phyloP scores from a whole-genome alignment of 1,140 invertebrate genomes.

The Heterodera schachtii region DNA sequence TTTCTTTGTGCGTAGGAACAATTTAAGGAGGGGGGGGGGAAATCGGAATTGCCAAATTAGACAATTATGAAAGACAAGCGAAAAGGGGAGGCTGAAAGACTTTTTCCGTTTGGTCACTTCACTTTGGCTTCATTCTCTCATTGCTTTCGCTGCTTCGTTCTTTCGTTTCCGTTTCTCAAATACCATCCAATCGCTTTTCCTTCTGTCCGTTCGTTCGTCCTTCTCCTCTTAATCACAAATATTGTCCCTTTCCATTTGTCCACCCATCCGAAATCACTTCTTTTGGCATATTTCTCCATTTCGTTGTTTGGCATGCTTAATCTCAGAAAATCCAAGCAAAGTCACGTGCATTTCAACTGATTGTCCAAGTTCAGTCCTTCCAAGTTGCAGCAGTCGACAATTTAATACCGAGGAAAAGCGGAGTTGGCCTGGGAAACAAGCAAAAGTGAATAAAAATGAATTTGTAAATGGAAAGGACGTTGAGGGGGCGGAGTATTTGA shows the following conservation, averaged over 20 bases:
- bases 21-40: background rate
- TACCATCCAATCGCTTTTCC: background rate
- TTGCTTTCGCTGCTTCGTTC: background rate
- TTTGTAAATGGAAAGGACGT: too few species aligned
- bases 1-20: background rate
- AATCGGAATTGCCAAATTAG: background rate
- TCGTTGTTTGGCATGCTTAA: background rate
- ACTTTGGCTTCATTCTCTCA: background rate
- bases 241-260: background rate
- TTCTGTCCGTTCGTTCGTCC: too few species aligned
- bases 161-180: background rate
- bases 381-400: background rate
- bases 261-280: background rate
- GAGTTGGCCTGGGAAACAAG: background rate
- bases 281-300: background rate
- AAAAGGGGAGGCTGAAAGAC: too few species aligned
- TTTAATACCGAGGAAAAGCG: background rate
- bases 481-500: background rate
- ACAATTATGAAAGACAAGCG: too few species aligned
- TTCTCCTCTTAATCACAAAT: too few species aligned
- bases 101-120: too few species aligned
- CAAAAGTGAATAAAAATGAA: too few species aligned
- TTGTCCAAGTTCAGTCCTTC: background rate
- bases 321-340: background rate
- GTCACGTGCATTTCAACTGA: background rate